Evolutionary conservation across 2,888 invertebrate genomes (phyloP), one percentile per base, ranked within the genome.

Genomic region (Sesamia inferens): DNA sequence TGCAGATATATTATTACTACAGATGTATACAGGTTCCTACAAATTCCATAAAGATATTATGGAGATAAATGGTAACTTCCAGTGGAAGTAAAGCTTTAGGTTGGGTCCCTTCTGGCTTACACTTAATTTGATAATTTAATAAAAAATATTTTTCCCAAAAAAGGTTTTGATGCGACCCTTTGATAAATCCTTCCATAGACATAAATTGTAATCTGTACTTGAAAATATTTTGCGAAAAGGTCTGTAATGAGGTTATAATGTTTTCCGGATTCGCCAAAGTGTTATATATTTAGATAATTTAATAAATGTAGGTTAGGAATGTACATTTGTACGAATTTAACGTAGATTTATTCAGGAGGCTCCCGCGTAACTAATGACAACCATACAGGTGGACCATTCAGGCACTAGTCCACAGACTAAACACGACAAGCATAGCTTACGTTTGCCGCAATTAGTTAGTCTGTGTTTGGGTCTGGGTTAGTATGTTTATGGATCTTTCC

Each of bases 81-180:
- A 51, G 39, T 62, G 73, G 59, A 61, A 16, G 11, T 3, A 2
- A 3, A 65, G 58, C 68, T 55, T 82, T 31, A 54, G 16, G 51
- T 14, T 44, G n/a, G 3, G 72, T 51, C 79, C 79, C 79, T 71
- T 71, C 75, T 70, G 74, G 68, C 58, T 71, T 39, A 54, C 67
- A 79, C 75, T 82, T 82, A 82, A 82, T 82, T 82, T 67, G 73
- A 73, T 76, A 76, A 82, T 69, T 71, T 71, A 73, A 79, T 76
- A 76, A 55, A 82, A 78, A 78, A 16, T 5, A 73, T 69, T 75
- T 72, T 62, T 42, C 70, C 55, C 16, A 64, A 39, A 82, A 73
- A 73, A 67, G 16, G 39, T 69, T 70, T 71, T 58, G 51, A 68
- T 58, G 14, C 24, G 51, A 14, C 22, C 47, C 55, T 69, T 72